Base-by-base conservation (phyloP, 1,140 invertebrate species). In the Orius insidiosus region DNA sequence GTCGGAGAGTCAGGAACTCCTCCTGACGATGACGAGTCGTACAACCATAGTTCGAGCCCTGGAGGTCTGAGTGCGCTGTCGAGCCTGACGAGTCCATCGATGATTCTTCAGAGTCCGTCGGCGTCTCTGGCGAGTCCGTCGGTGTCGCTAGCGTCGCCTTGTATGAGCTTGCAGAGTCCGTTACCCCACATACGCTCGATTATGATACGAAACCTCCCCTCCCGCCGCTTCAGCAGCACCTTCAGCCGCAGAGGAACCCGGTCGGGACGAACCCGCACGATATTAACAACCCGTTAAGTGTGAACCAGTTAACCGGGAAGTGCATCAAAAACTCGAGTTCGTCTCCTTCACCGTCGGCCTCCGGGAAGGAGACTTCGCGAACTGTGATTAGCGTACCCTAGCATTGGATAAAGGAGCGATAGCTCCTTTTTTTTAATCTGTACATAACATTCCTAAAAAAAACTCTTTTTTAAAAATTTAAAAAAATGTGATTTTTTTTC, bases 261-360 rank as follows among this genome's bases (percentile, higher is more conserved):
- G 84, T 89, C 32, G 85, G 85, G 45, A 85, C 85, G 7, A 88
- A 89, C 64, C 85, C 85, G 8, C 76, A 85, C 54, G 85, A 88
- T 67, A 80, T 83, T 47, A 89, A 90, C 65, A 89, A 89, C 68
- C 85, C 85, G 15, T 67, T 88, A 16, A 86, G 82, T 62, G 84
- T 90, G 30, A 86, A 86, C 56, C 82, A 85, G 63, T 64, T 88
- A 49, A 87, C 83, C 33, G 82, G 76, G 53, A 73, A 76, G 66
- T 75, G 72, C 63, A 69, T 74, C 53, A 72, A 74, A 56, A 74
- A 52, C 44, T 48, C 50, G 1, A 47, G 31, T 9, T 36, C 50
- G 7, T 31, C 40, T 34, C 32, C 48, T 32, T 43, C 41, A 3
- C 47, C 10, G 18, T 35, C 16, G 24, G 8, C 35, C 34, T 47